Evolutionary conservation across 1,140 invertebrate genomes (phyloP), one percentile per base, ranked within the genome.

Genomic region (Andricus grossulariae): DNA sequence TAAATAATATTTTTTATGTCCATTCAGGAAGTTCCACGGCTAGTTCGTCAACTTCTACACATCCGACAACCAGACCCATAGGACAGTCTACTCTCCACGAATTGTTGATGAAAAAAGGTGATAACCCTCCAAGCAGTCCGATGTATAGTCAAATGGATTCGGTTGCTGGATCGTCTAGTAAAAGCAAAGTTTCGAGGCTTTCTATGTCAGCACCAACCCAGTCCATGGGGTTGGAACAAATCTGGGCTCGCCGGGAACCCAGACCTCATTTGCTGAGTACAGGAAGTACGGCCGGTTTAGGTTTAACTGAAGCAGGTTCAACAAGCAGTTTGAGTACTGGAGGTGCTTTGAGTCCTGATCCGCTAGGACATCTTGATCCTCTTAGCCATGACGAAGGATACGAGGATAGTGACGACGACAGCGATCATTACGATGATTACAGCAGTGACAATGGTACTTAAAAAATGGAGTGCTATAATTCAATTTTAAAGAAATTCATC

Each of bases 281-380:
- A 12, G 95, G 96, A 75, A 97, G 96, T 50, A 89, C 97, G 77
- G 82, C 82, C 3, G 85, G 87, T 32, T 72, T 85, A 32, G 95
- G 77, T 52, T 66, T 66, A 39, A 72, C 94, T 13, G 96, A 97
- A 91, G 96, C 95, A 74, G 96, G 95, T 12, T 97, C 96, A 45
- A 95, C 95, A n/a, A 97, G 96, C n/a, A 97, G 96, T 32, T 85
- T 97, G 3, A 96, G 96, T 76, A 96, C 95, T 2, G 96, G 95
- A 71, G 96, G 95, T 74, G 93, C 97, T 45, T 88, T 97, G 1
- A 97, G 96, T 88, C 97, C 97, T 11, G 90, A 91, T 86, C 90
- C 88, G n/a, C 83, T 90, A 5, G 92, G 92, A 10, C 95, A 95
- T 87, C 93, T 93, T 71, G 94, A 95, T 84, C 96, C 96, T 85